Evolutionary conservation across 2,797 vertebrate genomes (phyloP).

Genomic region (Gorsachius magnificus): DNA sequence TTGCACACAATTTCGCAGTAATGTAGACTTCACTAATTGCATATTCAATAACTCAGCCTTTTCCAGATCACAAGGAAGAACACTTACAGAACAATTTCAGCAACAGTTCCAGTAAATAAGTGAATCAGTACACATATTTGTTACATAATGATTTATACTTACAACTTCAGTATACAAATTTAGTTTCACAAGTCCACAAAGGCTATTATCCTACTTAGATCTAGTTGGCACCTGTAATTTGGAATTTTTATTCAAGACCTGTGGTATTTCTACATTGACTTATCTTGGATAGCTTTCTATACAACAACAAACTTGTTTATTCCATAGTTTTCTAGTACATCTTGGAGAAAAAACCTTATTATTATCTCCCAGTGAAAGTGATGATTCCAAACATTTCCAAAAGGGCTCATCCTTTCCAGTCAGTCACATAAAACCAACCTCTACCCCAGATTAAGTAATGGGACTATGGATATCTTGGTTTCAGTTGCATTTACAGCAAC

Average conservation of each 20-base stretch:
- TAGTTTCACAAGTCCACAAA: background rate
- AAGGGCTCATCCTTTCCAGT: background rate
- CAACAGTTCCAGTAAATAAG: background rate
- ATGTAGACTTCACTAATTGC: background rate
- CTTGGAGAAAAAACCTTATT: background rate
- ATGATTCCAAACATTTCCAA: background rate
- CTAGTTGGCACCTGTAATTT: background rate
- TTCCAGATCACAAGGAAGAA: background rate
- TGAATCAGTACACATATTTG: background rate
- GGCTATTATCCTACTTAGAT: background rate
- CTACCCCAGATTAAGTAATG: background rate
- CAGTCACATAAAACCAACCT: background rate
- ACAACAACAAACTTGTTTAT: background rate
- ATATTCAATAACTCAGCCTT: background rate
- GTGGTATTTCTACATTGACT: background rate
- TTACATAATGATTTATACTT: background rate
- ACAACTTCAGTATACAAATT: background rate
- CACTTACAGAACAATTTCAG: background rate
- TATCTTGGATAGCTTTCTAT: background rate
- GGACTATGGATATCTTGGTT: background rate
- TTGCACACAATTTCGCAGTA: background rate
- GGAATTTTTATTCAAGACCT: background rate
- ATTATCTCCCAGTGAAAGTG: background rate
- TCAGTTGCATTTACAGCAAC: background rate
- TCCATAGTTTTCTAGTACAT: background rate